A percentile compares a stretch with the other conserved stretches of the same genome.
phyloP scores from a whole-genome alignment of 2,113 vertebrate species.

The Mobula birostris region DNA sequence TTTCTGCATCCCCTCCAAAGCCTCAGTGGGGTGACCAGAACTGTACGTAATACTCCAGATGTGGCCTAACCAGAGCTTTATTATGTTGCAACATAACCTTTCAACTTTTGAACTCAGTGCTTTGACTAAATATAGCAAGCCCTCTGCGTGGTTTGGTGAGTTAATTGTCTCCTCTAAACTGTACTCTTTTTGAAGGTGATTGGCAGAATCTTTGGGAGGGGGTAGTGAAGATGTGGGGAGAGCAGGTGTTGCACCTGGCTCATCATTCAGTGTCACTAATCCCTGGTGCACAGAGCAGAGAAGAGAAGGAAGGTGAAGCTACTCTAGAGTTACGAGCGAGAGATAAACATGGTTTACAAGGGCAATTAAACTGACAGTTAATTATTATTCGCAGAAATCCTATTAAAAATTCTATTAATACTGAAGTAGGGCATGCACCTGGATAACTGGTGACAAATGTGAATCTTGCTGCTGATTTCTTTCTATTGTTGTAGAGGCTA shows the following conservation, averaged over 20 bases:
- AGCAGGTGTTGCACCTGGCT: background rate
- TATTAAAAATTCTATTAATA: constrained; percentile 30
- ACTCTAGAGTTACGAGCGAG: background rate
- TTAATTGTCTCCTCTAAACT: too few species aligned
- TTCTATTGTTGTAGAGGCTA: background rate
- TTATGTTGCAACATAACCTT: too few species aligned
- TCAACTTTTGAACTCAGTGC: too few species aligned
- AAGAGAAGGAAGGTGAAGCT: background rate
- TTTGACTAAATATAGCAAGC: too few species aligned
- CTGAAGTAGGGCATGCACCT: background rate
- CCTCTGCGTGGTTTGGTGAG: too few species aligned
- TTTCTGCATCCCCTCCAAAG: too few species aligned
- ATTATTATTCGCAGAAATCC: constrained; percentile 18
- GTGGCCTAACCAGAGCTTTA: too few species aligned
- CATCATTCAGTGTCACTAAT: background rate
- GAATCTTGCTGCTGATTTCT: background rate
- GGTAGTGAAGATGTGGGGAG: too few species aligned
- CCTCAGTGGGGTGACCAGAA: too few species aligned
- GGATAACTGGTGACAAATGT: background rate
- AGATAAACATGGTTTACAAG: background rate
- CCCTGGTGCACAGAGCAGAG: background rate
- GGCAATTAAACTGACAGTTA: background rate
- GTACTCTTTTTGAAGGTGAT: too few species aligned
- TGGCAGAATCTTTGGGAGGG: too few species aligned
- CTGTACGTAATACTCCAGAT: too few species aligned